Evolutionary conservation across 2,797 vertebrate genomes (phyloP), one percentile per base, ranked within the genome.

Genomic region (Darevskia nairensis): DNA sequence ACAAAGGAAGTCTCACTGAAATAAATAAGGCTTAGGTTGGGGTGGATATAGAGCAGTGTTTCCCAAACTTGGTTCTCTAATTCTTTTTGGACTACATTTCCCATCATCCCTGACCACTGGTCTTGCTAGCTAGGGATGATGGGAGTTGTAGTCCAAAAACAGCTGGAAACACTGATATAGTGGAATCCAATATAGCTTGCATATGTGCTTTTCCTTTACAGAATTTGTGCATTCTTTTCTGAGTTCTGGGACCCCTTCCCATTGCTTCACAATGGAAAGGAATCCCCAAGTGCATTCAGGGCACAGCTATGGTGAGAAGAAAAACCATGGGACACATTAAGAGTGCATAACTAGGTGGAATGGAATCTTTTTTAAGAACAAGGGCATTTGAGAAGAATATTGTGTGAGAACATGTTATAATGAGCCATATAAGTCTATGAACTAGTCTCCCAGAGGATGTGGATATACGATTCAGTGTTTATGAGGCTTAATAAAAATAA

Each of bases 401-500:
- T 86, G 29, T 76, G 72, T 81, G 81, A 89, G 78, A 77, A 77
- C 78, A 80, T 35, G 32, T 86, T 86, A 75, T 89, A 89, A 86
- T 89, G 79, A 89, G 50, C 82, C 75, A 74, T 88, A 84, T 88
- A 84, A 88, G 84, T 82, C 71, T 82, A 86, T 75, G 78, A 89
- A 82, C 84, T 77, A 59, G 78, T 89, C 79, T 86, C 88, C 84
- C 84, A 86, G 84, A 76, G 59, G 78, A 89, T 75, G 71, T 23
- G n/a, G 77, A 81, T 89, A 89, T 89, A 85, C 5, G 41, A 80
- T 85, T 85, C 59, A 61, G 71, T 86, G 84, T 89, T 89, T 86
- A 89, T 89, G 78, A 86, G 79, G 78, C 71, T 89, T 89, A 89
- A 86, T 89, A 89, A 89, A 86, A 89, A 81, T 86, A 89, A 89